Evolutionary conservation across 2,797 vertebrate genomes (phyloP), one percentile per base, ranked within the genome.

Genomic region (Masticophis lateralis): DNA sequence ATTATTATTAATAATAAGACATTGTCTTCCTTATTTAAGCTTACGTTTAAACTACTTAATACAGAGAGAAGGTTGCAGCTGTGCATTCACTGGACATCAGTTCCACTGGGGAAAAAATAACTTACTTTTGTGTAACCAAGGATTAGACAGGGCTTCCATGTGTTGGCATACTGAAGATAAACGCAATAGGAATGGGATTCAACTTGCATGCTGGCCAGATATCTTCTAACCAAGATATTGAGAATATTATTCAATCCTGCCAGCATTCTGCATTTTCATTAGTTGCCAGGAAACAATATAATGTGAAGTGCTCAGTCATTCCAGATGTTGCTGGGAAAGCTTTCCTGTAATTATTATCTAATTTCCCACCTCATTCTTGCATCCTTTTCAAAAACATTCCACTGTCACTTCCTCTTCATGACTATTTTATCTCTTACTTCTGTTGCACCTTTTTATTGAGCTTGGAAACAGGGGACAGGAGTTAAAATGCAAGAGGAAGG

Each of bases 261-360:
- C 16, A 91, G 90, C 90, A 56, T 89, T 32, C 86, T 91, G n/a
- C 57, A 43, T 90, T 86, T 90, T 86, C 74, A 55, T 87, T 47
- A 66, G 91, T 93, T 92, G 93, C 91, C 79, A 51, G 91, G 91
- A 93, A 92, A 90, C 91, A 57, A 92, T 88, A 90, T 28, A 66
- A 90, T 88, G 51, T 59, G 69, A 86, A 86, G 20, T 86, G 74
- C 93, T 90, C 74, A 66, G 66, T 89, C 87, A 91, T 86, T 93
- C 86, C 74, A 93, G 91, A 91, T 90, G 92, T 91, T 93, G 63
- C 57, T 83, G 56, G 88, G 59, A 56, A 92, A 90, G 88, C 20
- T 57, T 86, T 74, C 37, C 88, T 90, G 69, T 90, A 87, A 93
- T 92, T 92, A 89, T 90, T 93, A 91, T 86, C 91, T 90, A 61